phyloP scores from a whole-genome alignment of 2,113 vertebrate species.

The Heptranchias perlo region DNA sequence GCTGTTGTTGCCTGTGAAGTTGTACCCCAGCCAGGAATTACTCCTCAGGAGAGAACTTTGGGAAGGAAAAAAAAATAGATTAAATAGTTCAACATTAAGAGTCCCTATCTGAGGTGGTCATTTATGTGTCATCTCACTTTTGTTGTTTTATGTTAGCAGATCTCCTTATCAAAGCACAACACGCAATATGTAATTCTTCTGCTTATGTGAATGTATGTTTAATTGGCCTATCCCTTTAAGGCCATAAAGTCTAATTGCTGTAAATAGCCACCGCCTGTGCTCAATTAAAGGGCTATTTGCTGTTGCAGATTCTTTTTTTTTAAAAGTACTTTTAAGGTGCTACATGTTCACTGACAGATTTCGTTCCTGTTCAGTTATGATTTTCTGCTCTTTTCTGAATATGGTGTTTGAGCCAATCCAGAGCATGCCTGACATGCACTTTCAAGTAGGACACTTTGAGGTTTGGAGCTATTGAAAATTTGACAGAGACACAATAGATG shows the following conservation, averaged over 20 bases:
- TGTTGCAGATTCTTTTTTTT: not conserved
- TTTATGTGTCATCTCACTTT: not conserved
- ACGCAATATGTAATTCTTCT: not conserved
- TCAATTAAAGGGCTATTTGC: not conserved
- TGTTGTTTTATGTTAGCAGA: not conserved
- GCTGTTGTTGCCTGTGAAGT: too few relatives aligned
- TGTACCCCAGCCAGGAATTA: too few relatives aligned
- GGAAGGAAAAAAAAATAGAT: not conserved
- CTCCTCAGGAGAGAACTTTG: not conserved
- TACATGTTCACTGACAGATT: not conserved
- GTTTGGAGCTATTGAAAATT: not conserved
- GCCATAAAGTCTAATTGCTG: not conserved
- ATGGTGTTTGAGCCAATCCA: not conserved
- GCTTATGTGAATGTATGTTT: not conserved
- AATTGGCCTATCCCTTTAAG: not conserved
- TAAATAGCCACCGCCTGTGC: not conserved
- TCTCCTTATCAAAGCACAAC: not conserved
- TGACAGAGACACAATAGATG: not conserved
- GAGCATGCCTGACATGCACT: not conserved
- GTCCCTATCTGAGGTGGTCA: not conserved
- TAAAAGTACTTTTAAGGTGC: not conserved
- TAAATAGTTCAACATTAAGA: not conserved
- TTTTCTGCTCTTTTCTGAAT: not conserved
- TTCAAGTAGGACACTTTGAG: not conserved
- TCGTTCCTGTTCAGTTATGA: not conserved